Base-by-base conservation (phyloP, 2,888 invertebrate genomes). In the Andrena camellia region DNA sequence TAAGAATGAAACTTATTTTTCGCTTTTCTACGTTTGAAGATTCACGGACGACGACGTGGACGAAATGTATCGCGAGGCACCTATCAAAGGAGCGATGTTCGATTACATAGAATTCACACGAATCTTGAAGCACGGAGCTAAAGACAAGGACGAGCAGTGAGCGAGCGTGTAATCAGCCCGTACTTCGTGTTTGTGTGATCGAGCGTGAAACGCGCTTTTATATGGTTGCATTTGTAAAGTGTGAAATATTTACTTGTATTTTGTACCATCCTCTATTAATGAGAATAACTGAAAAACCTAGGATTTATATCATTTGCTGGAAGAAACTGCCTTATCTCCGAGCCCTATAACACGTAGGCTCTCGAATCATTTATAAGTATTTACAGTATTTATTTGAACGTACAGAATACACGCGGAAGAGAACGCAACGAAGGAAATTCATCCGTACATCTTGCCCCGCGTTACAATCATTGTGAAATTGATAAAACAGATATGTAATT, bases 81-180 rank as follows among this genome's bases (percentile, higher is more conserved):
- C 99, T 3, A 99, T 99, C 91, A 98, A 98, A 91, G 97, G 97
- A 67, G 97, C 97, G 0, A 96, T 98, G 93, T 99, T 99, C 93
- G 98, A 99, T 95, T 99, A 99, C 93, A 97, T 99, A 69, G 99
- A 99, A 95, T 99, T 99, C 94, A 99, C 99, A 50, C 97, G 99
- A 92, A 99, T 99, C 93, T 96, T 99, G 90, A 99, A 99, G 94
- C 99, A 99, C 91, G 99, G 99, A 67, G 99, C 99, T 92, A 99
- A 99, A 95, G 99, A 99, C 90, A 98, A 99, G 94, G 99, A 99
- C 94, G 99, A 99, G 93, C 97, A 98, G 95, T 97, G 89, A 93
- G 88, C 26, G 57, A 17, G 6, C 42, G 54, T 57, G 31, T n/a
- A 72, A 35, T 81, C 33, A 42, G 31, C 23, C 13, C 5, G 54